These are phyloP conservation scores for Perca fluviatilis DNA, from an alignment of 2,113 vertebrate species.

Conservation along the genomic window DNA sequence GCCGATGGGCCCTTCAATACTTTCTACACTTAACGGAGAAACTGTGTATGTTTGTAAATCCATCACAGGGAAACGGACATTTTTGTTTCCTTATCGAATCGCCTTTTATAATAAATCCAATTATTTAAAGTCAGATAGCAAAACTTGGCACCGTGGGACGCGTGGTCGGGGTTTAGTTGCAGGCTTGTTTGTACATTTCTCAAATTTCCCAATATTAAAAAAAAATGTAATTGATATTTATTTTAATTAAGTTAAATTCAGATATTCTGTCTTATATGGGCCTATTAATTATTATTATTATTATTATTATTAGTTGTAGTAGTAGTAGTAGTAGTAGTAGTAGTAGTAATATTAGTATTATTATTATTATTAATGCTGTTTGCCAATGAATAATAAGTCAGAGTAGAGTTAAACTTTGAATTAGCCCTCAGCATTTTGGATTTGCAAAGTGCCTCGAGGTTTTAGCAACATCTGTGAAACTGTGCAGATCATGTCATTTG, in stretches of 20 bases:
- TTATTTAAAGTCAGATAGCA: slow-evolving; percentile 47
- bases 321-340: not conserved
- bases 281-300: not conserved
- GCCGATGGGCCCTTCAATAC: slow-evolving; percentile 28
- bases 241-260: not conserved
- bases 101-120: slow-evolving; percentile 61
- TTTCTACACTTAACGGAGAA: not conserved
- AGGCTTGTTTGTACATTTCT: not conserved
- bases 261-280: not conserved
- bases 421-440: not conserved
- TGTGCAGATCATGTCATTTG: not conserved
- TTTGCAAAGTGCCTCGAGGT: not conserved
- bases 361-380: slow-evolving; percentile 7
- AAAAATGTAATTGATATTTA: not conserved
- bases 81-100: slow-evolving; percentile 65
- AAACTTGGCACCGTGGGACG: not conserved
- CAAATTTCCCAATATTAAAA: not conserved
- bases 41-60: slow-evolving; percentile 29
- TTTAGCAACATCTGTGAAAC: not conserved
- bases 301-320: not conserved
- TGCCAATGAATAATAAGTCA: not conserved
- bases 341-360: not conserved
- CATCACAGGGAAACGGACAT: slow-evolving; percentile 69
- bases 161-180: no score
- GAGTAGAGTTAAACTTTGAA: not conserved